Conservation (phyloP, 2,888 invertebrate species). For the Pachycephus smyrnensis region DNA sequence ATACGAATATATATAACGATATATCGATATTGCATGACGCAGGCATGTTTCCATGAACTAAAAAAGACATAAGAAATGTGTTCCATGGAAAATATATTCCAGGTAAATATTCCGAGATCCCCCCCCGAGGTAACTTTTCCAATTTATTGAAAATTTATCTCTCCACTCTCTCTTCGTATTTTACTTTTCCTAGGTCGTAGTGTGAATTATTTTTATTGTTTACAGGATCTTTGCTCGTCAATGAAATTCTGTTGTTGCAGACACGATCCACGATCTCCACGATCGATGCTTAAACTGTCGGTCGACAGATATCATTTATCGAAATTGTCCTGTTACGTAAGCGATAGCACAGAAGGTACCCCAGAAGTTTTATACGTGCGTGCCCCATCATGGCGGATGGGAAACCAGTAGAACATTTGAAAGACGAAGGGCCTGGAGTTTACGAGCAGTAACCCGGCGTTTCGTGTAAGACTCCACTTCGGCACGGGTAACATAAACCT, state of each 20-base stretch:
- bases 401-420: neutral
- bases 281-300: neutral
- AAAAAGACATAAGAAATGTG: neutral
- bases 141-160: no score
- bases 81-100: neutral
- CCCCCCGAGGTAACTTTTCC: neutral
- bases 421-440: neutral
- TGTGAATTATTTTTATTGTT: neutral
- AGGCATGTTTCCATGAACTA: neutral
- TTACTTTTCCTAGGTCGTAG: neutral
- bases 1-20: no score
- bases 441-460: conserved; percentile 4
- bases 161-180: neutral
- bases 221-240: neutral
- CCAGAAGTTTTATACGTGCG: neutral
- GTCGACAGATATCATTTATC: neutral
- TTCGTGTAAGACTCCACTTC: neutral
- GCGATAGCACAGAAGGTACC: neutral
- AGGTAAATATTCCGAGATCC: neutral
- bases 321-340: neutral
- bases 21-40: neutral
- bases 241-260: neutral
- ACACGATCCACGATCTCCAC: neutral
- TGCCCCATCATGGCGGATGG: neutral
- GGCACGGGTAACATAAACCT: conserved; percentile 12